Conservation (phyloP, 2,113 vertebrate species). For the Ptyas mucosa region DNA sequence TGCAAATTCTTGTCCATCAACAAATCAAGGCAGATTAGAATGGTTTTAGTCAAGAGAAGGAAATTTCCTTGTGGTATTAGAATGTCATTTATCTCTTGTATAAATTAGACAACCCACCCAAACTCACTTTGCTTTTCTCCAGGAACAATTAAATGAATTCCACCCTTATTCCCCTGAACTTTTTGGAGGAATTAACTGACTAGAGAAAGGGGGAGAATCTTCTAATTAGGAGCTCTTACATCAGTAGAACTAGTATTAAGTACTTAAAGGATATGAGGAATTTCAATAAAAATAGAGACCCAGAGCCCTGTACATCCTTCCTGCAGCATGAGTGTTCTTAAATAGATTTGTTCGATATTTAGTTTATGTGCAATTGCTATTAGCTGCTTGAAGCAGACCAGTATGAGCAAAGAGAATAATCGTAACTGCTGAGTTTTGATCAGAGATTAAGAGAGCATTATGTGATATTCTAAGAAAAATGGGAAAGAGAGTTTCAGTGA, state of each 20-base stretch:
- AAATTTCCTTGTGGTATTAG: conserved; percentile 12
- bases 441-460: neutral
- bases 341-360: conserved; percentile 8
- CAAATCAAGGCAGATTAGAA: conserved; percentile 9
- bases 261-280: neutral
- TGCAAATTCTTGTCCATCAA: conserved; percentile 6
- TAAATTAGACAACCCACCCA: neutral
- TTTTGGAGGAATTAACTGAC: conserved; percentile 23
- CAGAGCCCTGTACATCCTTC: neutral
- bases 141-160: conserved; percentile 25
- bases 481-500: neutral
- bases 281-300: conserved; percentile 1
- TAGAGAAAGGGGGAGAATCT: neutral
- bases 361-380: neutral
- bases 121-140: neutral
- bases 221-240: conserved; percentile 11
- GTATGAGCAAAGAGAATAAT: neutral
- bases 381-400: neutral
- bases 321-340: conserved; percentile 1
- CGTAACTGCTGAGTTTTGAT: neutral
- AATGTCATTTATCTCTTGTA: conserved; percentile 1
- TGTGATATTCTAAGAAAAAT: neutral
- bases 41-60: neutral
- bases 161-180: conserved; percentile 11
- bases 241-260: neutral